Conservation (phyloP, 1,140 invertebrate genomes). For the Drosophila tani region DNA sequence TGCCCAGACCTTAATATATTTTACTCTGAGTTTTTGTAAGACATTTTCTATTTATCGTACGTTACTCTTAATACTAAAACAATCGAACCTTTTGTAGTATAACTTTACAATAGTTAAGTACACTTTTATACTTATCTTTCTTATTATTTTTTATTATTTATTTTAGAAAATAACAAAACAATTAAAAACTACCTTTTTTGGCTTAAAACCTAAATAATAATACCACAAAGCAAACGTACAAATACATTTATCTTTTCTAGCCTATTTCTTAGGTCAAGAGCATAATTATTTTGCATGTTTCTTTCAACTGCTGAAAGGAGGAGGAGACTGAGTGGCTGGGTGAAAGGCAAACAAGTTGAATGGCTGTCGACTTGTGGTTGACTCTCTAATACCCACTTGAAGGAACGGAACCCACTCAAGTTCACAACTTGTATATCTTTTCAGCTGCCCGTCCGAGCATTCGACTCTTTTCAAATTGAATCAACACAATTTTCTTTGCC, state of each 20-base stretch:
- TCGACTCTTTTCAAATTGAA: constrained; percentile 72
- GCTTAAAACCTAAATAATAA: background rate
- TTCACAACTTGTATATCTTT: constrained; percentile 48
- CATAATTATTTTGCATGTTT: constrained; percentile 47
- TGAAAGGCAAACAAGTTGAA: constrained; percentile 58
- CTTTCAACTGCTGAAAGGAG: constrained; percentile 30
- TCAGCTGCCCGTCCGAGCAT: constrained; percentile 49
- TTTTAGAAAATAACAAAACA: no score
- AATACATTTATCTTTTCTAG: constrained; percentile 1
- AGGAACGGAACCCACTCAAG: constrained; percentile 45
- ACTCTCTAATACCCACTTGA: constrained; percentile 36
- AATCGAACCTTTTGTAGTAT: no score
- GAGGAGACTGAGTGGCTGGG: constrained; percentile 28
- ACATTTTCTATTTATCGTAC: no score
- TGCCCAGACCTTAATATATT: no score
- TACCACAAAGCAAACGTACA: background rate
- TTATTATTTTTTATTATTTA: no score
- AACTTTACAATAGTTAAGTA: no score
- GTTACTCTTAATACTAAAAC: no score
- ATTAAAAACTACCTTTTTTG: background rate
- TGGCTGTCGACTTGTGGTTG: constrained; percentile 52
- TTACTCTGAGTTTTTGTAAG: no score
- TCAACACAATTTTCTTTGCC: constrained; percentile 76
- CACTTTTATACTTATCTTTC: no score
- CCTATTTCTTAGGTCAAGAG: constrained; percentile 60